These are phyloP conservation scores for Netelia virgata DNA, from an alignment of 2,888 invertebrate genomes.

Conservation along the genomic window DNA sequence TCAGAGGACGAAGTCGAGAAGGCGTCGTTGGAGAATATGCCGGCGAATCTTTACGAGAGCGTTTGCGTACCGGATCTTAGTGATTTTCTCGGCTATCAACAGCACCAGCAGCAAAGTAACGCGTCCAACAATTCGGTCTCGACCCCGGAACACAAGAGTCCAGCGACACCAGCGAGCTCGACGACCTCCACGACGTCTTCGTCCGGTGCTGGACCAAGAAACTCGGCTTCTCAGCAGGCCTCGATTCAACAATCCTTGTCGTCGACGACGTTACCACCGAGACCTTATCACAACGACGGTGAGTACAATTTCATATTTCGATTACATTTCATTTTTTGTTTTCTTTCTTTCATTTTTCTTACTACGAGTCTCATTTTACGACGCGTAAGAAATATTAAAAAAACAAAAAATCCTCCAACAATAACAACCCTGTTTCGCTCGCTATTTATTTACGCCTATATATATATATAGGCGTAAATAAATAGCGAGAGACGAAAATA, in stretches of 20 bases:
- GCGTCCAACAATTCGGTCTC: conserved; percentile 70
- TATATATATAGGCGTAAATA: conserved; percentile 24
- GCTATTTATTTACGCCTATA: conserved; percentile 6
- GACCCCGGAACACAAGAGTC: conserved; percentile 75
- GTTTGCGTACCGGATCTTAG: conserved; percentile 92
- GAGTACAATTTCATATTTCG: conserved; percentile 69
- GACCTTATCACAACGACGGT: conserved; percentile 83
- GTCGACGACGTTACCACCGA: conserved; percentile 74
- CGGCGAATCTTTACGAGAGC: conserved; percentile 92
- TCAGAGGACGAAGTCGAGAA: conserved; percentile 93
- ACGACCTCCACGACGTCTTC: conserved; percentile 79
- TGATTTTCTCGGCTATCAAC: conserved; percentile 88
- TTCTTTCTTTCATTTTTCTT: background rate
- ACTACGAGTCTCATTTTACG: background rate
- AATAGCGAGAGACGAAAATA: too few species aligned
- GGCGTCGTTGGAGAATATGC: conserved; percentile 90
- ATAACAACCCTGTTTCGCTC: conserved; percentile 7
- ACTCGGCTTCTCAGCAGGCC: conserved; percentile 62
- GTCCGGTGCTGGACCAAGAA: conserved; percentile 69
- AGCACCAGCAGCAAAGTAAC: conserved; percentile 67
- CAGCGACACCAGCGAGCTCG: conserved; percentile 80
- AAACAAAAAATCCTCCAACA: background rate
- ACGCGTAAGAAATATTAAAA: background rate
- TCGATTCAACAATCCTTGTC: conserved; percentile 67
- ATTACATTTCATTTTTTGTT: background rate